Evolutionary conservation across 1,140 invertebrate genomes (phyloP), one percentile per base, ranked within the genome.

Genomic region (Ips typographus): DNA sequence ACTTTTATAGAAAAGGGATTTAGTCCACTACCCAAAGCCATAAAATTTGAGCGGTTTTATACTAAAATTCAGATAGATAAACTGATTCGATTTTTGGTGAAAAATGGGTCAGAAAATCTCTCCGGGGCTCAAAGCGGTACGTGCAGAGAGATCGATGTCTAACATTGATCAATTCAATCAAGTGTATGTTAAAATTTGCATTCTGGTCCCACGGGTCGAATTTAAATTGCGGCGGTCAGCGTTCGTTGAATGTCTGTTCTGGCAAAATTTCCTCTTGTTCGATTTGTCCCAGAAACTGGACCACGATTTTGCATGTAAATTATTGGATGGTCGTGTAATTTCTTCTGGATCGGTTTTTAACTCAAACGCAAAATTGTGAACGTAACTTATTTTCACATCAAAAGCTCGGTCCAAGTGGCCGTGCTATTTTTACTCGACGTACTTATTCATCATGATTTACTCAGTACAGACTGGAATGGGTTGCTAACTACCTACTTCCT

Each of bases 191-290:
- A 59, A 73, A 74, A 73, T 71, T 74, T 71, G 65, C 71, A 73
- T 72, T 73, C 44, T 8, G 52, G 64, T 65, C 65, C 51, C 70
- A 43, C 40, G 74, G 68, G 70, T 68, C 64, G 65, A 72, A 75
- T 75, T 75, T 72, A 75, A 75, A 75, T 75, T 75, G 74, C 67
- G 40, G 64, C 63, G 74, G 74, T 75, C 72, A 73, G 72, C 74
- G 65, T 72, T 75, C 64, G 70, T 71, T 65, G 64, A 74, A 72
- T 72, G 71, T 74, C 70, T 64, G 73, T 74, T 72, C 68, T 59
- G 68, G 61, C 65, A 60, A 71, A 65, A 74, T 73, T 72, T 67
- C 61, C 69, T 67, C 73, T 73, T 75, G 75, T 75, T 72, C 72
- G 63, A 73, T 72, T 73, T 73, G 75, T 72, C 22, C 22, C 22